Evolutionary conservation across 2,888 invertebrate species (phyloP).

Genomic region (Sisyra nigra): DNA sequence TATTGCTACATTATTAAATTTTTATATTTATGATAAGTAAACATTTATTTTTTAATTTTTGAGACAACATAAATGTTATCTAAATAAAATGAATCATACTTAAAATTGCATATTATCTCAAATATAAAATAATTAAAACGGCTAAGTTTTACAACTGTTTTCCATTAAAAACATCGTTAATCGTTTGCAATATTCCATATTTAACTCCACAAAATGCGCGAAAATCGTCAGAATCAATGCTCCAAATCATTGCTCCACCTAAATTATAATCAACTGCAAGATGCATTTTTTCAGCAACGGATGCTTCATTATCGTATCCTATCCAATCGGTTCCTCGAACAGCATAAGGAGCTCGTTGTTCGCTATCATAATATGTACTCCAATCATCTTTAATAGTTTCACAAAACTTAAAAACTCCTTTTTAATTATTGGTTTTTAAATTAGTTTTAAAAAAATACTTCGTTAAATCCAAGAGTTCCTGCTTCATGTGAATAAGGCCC

Average conservation of each 20-base stretch:
- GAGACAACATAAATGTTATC: too few species aligned
- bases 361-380: conserved; percentile 33
- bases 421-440: neutral
- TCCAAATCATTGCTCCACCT: conserved; percentile 62
- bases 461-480: conserved; percentile 61
- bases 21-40: too few species aligned
- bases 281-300: conserved; percentile 30
- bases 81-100: too few species aligned
- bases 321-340: conserved; percentile 44
- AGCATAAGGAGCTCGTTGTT: conserved; percentile 45
- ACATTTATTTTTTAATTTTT: too few species aligned
- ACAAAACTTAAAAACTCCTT: conserved; percentile 18
- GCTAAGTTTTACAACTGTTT: conserved; percentile 6
- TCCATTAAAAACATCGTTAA: conserved; percentile 27
- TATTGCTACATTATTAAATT: too few species aligned
- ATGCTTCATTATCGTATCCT: conserved; percentile 46
- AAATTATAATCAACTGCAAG: conserved; percentile 27
- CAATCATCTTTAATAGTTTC: conserved; percentile 25
- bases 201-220: conserved; percentile 38
- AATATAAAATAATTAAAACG: too few species aligned
- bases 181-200: conserved; percentile 41
- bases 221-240: conserved; percentile 66
- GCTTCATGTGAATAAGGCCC: conserved; percentile 45
- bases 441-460: conserved; percentile 26
- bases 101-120: too few species aligned